A percentile compares a stretch with the other conserved stretches of the same genome.
These are phyloP conservation scores for Anthopleura xanthogrammica DNA, from an alignment of 92 coral and sea anemone species.

Conservation along the genomic window DNA sequence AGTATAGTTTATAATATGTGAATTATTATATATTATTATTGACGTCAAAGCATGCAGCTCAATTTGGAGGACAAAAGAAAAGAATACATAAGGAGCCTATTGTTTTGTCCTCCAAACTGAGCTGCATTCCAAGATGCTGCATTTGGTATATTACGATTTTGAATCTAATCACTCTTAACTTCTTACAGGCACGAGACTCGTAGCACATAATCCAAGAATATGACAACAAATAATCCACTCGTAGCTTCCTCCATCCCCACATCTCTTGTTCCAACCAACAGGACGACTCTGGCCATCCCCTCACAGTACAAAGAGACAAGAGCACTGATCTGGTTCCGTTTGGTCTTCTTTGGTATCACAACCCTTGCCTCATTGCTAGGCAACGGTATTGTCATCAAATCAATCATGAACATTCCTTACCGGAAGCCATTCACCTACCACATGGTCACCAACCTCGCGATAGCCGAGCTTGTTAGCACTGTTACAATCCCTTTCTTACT, in stretches of 20 bases:
- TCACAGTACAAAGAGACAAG: constrained; percentile 32
- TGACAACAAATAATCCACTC: background rate
- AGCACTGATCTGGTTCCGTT: constrained; percentile 22
- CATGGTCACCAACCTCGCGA: constrained; percentile 52
- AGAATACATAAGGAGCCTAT: too few species aligned
- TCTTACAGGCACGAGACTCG: background rate
- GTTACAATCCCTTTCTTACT: constrained; percentile 38
- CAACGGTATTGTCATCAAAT: constrained; percentile 44
- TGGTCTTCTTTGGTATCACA: constrained; percentile 31
- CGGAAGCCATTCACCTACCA: constrained; percentile 53
- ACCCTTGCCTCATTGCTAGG: constrained; percentile 49
- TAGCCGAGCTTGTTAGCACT: constrained; percentile 46
- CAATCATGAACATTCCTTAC: constrained; percentile 31
- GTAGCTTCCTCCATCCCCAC: background rate
- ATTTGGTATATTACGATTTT: too few species aligned
- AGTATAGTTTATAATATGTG: too few species aligned
- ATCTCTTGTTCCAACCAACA: background rate
- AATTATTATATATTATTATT: too few species aligned
- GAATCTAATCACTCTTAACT: background rate
- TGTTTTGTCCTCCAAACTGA: too few species aligned
- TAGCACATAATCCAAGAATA: background rate
- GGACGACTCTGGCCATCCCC: constrained; percentile 17
- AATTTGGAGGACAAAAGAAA: too few species aligned
- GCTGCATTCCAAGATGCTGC: too few species aligned
- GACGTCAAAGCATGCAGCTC: too few species aligned